Base-by-base conservation (phyloP, 2,113 vertebrate species). In the Crypturellus undulatus region DNA sequence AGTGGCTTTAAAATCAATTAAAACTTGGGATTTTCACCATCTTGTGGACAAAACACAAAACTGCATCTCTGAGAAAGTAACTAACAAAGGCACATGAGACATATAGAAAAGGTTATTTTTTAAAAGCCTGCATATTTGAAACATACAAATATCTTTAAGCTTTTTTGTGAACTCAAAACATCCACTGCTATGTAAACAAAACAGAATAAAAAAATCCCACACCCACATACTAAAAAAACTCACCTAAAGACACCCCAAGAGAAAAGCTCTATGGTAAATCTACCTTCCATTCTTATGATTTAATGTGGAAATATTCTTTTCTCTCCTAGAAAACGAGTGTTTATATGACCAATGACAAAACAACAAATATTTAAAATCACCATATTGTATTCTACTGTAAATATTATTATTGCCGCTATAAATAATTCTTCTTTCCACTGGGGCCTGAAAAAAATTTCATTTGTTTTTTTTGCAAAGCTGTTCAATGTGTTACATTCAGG, bases 1-100 rank as follows among this genome's bases (percentile, higher is more conserved):
- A 87, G 47, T 49, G 72, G 30, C 63, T 95, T 95, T 25, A 80
- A 93, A 87, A 96, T 96, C 70, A 96, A 97, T 96, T 97, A 98
- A 96, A 97, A 97, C 63, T 97, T 98, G 97, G 96, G 89, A 95
- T 97, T 97, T 98, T 98, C 98, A 97, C 98, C 98, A 98, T 97
- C 98, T 98, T 96, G 98, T 98, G 98, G 98, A 79, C 92, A 97
- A 96, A 90, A 96, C 76, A 90, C 34, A 95, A 93, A 96, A 98
- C 49, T 98, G 93, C 98, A 98, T 12, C 62, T 93, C 87, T 78
- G 40, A 90, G 54, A 36, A 90, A 84, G 13, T 51, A 84, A 78
- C 42, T 45, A 95, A 95, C 87, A 96, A 95, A 90, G 85, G 38
- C 72, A 45, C 3, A 11, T 10, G 80, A 89, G 30, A 63, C 25